Evolutionary conservation across 2,888 invertebrate genomes (phyloP), one percentile per base, ranked within the genome.

Genomic region (Hipparchia semele): DNA sequence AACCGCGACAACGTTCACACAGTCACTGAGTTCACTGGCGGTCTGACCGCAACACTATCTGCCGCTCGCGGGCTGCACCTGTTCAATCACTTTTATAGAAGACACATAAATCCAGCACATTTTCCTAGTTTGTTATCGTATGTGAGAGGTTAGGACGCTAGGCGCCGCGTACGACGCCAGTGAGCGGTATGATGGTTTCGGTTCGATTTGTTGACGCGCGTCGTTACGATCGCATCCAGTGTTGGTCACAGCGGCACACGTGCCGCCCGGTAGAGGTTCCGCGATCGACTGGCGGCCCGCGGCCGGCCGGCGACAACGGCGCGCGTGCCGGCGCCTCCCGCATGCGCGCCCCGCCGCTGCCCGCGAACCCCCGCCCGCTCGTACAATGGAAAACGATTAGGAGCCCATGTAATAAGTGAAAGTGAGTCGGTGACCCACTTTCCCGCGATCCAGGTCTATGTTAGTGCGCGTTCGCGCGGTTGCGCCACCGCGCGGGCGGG

Each of bases 361-460:
- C 90, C 92, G 90, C 91, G 83, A 88, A 84, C 90, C 92, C 88
- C 92, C 89, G 92, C 92, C 92, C 94, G 93, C 94, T 94, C 94
- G 94, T 94, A 95, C 95, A 95, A 95, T 95, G 95, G 94, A 95
- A 95, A 95, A 95, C 95, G 95, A 95, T 95, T 95, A 95, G 95
- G 94, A 95, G 94, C 95, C 96, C 95, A 96, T 96, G 96, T 96
- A 96, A 96, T 96, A 96, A 97, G 97, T 97, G 96, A 97, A 97
- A 97, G 97, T 96, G 96, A 96, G 95, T 95, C 95, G 95, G 95
- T 97, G 97, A 97, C 97, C 97, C 96, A 97, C 97, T 97, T 97
- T 97, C 96, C 95, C 95, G 95, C 96, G 96, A 97, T 97, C 96
- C 97, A 97, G 97, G 97, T 97, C 97, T 97, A 97, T 97, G 97